Conservation (phyloP, 2,888 invertebrate species). For the Anodontia alba region DNA sequence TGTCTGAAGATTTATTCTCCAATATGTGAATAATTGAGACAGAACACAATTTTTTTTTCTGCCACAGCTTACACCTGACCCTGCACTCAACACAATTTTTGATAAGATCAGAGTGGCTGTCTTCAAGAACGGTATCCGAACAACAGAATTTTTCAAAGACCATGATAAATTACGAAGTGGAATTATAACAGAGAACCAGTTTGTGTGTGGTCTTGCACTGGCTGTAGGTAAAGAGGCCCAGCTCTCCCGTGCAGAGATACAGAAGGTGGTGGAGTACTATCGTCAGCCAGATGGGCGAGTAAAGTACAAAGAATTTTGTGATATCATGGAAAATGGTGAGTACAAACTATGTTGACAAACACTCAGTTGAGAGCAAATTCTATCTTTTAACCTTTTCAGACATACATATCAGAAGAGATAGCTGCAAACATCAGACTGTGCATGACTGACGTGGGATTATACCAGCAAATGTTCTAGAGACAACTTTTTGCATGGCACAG, state of each 20-base stretch:
- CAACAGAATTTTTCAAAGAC: slow-evolving; percentile 84
- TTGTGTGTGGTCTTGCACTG: slow-evolving; percentile 83
- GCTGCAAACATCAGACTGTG: too few relatives aligned
- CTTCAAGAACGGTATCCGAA: slow-evolving; percentile 83
- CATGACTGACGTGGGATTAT: too few relatives aligned
- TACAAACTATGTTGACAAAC: too few relatives aligned
- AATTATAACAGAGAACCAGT: slow-evolving; percentile 84
- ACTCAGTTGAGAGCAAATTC: too few relatives aligned
- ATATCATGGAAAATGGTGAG: slow-evolving; percentile 84
- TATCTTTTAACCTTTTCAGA: too few relatives aligned
- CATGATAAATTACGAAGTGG: slow-evolving; percentile 83
- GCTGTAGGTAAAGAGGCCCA: slow-evolving; percentile 84
- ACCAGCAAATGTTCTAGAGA: too few relatives aligned
- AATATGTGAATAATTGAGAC: too few relatives aligned
- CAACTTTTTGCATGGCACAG: too few relatives aligned
- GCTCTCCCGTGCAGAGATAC: slow-evolving; percentile 82
- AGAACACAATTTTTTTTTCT: too few relatives aligned
- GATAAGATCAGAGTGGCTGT: slow-evolving; percentile 83
- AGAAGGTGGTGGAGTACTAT: slow-evolving; percentile 83
- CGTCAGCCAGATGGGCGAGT: slow-evolving; percentile 82
- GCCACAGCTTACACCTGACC: slow-evolving; percentile 77
- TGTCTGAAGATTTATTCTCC: too few relatives aligned
- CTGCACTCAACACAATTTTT: slow-evolving; percentile 82
- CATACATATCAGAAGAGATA: too few relatives aligned
- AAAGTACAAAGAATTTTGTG: slow-evolving; percentile 84